Evolutionary conservation across 2,888 invertebrate species (phyloP).

Genomic region (Heliconius charithonia): DNA sequence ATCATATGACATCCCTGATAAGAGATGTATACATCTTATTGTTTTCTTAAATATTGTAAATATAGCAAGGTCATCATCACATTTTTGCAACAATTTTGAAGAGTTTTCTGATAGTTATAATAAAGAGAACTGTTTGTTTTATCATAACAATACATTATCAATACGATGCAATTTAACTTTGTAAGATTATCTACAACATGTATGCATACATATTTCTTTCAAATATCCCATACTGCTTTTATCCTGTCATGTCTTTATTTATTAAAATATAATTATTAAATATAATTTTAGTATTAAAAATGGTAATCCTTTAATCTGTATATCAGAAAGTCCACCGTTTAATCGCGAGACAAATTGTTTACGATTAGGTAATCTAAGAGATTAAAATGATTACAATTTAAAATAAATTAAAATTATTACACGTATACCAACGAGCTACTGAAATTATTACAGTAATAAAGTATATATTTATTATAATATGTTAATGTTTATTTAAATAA

Average conservation of each 20-base stretch:
- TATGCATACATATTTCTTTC: not conserved
- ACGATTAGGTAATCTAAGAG: slow-evolving; percentile 5
- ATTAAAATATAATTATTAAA: slow-evolving; percentile 5
- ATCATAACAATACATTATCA: not conserved
- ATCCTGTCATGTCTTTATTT: not conserved
- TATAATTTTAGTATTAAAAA: not conserved
- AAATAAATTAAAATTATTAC: not conserved
- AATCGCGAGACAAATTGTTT: slow-evolving; percentile 15
- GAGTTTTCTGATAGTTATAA: no score
- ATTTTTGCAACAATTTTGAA: no score
- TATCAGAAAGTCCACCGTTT: not conserved
- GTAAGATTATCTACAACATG: not conserved
- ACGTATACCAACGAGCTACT: not conserved
- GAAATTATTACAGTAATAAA: not conserved
- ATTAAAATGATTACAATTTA: slow-evolving; percentile 9
- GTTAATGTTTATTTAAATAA: not conserved
- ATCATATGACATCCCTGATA: no score
- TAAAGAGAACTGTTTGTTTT: not conserved
- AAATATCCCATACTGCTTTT: not conserved
- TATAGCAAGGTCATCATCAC: no score
- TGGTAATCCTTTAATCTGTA: slow-evolving; percentile 2
- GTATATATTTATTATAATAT: not conserved
- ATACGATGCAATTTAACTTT: not conserved
- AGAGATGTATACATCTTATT: not conserved
- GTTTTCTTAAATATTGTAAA: not conserved